These are phyloP conservation scores for human (Homo sapiens) DNA, from an alignment of 2,113 vertebrate genomes.

Conservation along the genomic window GRCh38 chr18:57322001-57322500, in stretches of 20 bases:
- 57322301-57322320: neutral
- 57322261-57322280: neutral
- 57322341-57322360: neutral
- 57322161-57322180: neutral
- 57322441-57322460: neutral
- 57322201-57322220: neutral
- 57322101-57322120: neutral
- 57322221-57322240: neutral
- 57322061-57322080: neutral
- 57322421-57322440: neutral
- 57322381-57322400: neutral
- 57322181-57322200: neutral
- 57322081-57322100: neutral
- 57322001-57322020: neutral
- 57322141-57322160: neutral
- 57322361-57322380: neutral
- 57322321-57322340: neutral
- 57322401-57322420: neutral
- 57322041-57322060: neutral
- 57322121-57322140: neutral
- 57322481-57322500: neutral
- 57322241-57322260: neutral
- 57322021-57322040: neutral
- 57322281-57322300: neutral
- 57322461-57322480: neutral